phyloP scores from a whole-genome alignment of 2,797 vertebrate species.

The Corythornis leucogaster region DNA sequence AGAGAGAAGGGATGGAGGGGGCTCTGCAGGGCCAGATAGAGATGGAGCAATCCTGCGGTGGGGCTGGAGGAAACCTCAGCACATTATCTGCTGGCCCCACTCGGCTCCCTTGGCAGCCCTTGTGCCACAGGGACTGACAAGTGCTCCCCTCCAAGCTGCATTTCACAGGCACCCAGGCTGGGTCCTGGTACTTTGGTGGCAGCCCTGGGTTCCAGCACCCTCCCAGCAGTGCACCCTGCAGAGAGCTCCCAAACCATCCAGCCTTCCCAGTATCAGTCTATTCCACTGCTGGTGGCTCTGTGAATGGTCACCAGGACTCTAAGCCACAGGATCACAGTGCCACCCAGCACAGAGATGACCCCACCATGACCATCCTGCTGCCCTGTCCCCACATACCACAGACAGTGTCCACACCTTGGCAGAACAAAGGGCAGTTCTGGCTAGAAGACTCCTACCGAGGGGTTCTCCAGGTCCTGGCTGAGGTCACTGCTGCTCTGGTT shows the following conservation, averaged over 20 bases:
- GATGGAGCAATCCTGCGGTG: background rate
- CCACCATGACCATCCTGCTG: background rate
- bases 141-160: background rate
- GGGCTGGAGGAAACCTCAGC: background rate
- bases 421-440: background rate
- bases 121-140: accelerated
- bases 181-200: background rate
- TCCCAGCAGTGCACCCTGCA: background rate
- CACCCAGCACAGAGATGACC: background rate
- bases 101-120: background rate
- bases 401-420: background rate
- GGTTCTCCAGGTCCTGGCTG: background rate
- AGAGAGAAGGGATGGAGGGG: background rate
- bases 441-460: background rate
- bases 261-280: background rate
- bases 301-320: background rate
- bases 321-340: accelerated
- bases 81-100: slow-evolving; percentile 47
- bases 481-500: background rate
- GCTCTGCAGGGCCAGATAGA: background rate
- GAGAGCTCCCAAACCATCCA: background rate
- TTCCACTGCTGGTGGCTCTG: background rate
- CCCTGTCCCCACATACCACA: accelerated
- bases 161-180: background rate
- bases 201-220: background rate